Base-by-base conservation (phyloP, 2,113 vertebrate genomes). In the Notothenia rossii region DNA sequence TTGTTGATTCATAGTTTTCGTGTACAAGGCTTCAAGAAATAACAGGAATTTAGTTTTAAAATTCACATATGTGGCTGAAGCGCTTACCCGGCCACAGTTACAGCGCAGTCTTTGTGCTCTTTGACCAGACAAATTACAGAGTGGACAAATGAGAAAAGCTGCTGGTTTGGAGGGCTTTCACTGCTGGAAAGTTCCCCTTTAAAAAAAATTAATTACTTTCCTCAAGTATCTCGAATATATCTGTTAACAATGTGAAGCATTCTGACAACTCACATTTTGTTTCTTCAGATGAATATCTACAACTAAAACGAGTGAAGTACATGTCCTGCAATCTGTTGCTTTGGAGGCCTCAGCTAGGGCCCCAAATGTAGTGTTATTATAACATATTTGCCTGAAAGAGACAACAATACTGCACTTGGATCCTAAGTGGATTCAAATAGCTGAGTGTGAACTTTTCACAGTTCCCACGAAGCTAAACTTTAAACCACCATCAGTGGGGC, bases 61-160 rank as follows among this genome's bases (percentile, higher is more conserved):
- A 20, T 59, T 29, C 6, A 46, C 29, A 46, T 62, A 29, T 71
- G 67, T 45, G 73, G 49, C 10, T 70, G 12, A 50, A 58, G 64
- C 54, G 51, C 36, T 54, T 11, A 75, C 62, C 43, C 51, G 29
- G n/a, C 46, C 29, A 56, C 33, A 7, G 72, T 59, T 40, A 64
- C 54, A 69, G 66, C 11, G 17, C 53, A 29, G 15, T 14, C 0
- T 72, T 67, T 71, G 9, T 72, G 36, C 54, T 8, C 50, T 83
- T 77, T 45, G 15, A 69, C 65, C 53, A 2, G 58, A 53, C 48
- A 51, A 59, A 84, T 88, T 86, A 79, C 29, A 79, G 72, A 75
- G 65, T 51, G 43, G 17, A 46, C 59, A 72, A 73, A 77, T 25
- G 9, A 58, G 48, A 60, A 65, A 59, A 64, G 29, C 29, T 64